These are phyloP conservation scores for Thinocorus orbignyianus DNA, from an alignment of 2,113 vertebrate species.

Conservation along the genomic window DNA sequence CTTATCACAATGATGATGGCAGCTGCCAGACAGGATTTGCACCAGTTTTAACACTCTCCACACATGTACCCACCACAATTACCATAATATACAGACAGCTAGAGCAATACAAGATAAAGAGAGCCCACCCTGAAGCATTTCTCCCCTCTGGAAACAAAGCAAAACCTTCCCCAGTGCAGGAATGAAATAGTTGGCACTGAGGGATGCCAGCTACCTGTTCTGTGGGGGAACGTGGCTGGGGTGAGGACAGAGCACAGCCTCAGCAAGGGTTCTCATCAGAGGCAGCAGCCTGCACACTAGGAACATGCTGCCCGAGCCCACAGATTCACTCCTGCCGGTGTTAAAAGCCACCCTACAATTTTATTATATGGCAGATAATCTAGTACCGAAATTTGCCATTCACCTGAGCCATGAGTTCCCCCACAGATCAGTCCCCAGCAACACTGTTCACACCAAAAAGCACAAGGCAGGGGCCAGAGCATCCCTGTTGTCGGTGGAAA, in stretches of 20 bases:
- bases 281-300: neutral
- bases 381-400: neutral
- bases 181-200: rapidly evolving
- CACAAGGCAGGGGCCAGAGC: neutral
- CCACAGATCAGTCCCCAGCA: too few species aligned
- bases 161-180: neutral
- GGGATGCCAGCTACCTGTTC: neutral
- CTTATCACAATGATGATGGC: rapidly evolving
- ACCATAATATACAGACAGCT: neutral
- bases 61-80: rapidly evolving
- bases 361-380: rapidly evolving
- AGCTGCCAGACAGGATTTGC: neutral
- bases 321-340: rapidly evolving
- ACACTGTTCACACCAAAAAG: neutral
- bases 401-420: neutral
- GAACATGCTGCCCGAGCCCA: neutral
- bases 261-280: neutral
- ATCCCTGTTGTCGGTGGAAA: too few species aligned
- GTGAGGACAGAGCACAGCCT: neutral
- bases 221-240: rapidly evolving
- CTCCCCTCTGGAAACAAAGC: neutral
- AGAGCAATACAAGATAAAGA: neutral
- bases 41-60: neutral
- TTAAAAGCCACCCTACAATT: neutral
- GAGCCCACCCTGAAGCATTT: neutral